Evolutionary conservation across 2,113 vertebrate genomes (phyloP), one percentile per base, ranked within the genome.

Genomic region (Coptodon rendalli): DNA sequence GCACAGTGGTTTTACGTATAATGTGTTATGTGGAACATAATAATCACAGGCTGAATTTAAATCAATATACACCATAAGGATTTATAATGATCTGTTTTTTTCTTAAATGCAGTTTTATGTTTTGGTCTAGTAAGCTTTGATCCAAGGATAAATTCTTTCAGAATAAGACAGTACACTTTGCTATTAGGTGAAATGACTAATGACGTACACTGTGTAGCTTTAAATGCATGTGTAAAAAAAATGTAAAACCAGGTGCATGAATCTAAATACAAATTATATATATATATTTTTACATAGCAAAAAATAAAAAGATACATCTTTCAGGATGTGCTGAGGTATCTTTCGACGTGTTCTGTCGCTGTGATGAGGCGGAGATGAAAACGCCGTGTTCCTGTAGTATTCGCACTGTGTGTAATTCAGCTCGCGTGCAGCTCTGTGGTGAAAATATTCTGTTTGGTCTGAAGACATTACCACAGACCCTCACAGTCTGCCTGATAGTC

Each of bases 401-500:
- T 54, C 81, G 61, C 54, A 29, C 6, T 50, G 52, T 87, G 78
- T 84, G 85, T 86, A 34, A 71, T 48, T 81, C 38, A 27, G 83
- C 56, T 43, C 22, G 81, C 59, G 82, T 81, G 83, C 34, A 13
- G 79, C 83, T 91, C 84, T 78, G 80, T 89, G 90, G 88, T 91
- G 84, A 89, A 93, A 95, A 94, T 90, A 94, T 90, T 96, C 93
- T 86, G 93, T 95, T 92, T 86, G 92, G 92, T 95, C 91, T 92
- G 91, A 94, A 94, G 93, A 95, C 94, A 95, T 95, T 95, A 95
- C 93, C 94, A 91, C 93, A 93, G 93, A 94, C 91, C 93, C 94
- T 94, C 94, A 92, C 95, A 89, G 95, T 90, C 92, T 89, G 92
- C 91, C 96, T 94, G 96, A 97, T 96, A 96, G 96, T 93, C 91